These are phyloP conservation scores for Lasioglossum pauxillum DNA, from an alignment of 2,888 invertebrate genomes.

Conservation along the genomic window DNA sequence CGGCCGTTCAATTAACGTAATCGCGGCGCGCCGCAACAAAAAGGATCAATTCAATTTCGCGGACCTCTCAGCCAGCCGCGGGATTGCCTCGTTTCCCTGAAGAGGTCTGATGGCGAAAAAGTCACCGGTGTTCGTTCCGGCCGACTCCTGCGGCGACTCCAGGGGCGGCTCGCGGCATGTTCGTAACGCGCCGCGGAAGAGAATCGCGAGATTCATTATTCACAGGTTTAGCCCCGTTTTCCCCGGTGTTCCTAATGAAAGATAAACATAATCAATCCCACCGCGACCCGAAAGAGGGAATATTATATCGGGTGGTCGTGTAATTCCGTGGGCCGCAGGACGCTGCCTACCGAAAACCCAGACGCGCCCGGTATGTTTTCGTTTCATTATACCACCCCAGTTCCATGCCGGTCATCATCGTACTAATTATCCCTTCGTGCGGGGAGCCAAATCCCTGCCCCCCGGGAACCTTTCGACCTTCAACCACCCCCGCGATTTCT, in stretches of 20 bases:
- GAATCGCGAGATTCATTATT: constrained; percentile 78
- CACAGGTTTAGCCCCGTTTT: constrained; percentile 75
- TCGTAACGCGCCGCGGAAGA: constrained; percentile 31
- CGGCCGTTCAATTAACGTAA: constrained; percentile 54
- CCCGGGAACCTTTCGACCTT: constrained; percentile 5
- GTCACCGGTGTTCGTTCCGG: constrained; percentile 15
- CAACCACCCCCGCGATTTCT: background rate
- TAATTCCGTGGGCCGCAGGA: constrained; percentile 74
- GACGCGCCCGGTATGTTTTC: constrained; percentile 73
- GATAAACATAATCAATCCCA: constrained; percentile 83
- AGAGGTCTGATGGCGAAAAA: constrained; percentile 45
- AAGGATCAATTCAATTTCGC: constrained; percentile 51
- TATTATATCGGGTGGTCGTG: constrained; percentile 80
- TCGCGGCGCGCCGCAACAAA: constrained; percentile 36
- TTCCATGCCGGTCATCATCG: constrained; percentile 70
- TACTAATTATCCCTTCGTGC: constrained; percentile 74
- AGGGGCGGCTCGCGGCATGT: background rate
- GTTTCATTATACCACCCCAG: constrained; percentile 78
- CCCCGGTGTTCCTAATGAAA: constrained; percentile 81
- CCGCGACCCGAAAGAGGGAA: constrained; percentile 79
- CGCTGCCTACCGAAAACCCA: constrained; percentile 17
- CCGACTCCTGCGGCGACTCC: background rate
- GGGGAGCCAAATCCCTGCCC: constrained; percentile 48
- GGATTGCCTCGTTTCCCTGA: constrained; percentile 39
- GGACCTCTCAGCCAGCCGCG: constrained; percentile 5